These are phyloP conservation scores for Malurus melanocephalus DNA, from an alignment of 2,113 vertebrate genomes.

Conservation along the genomic window DNA sequence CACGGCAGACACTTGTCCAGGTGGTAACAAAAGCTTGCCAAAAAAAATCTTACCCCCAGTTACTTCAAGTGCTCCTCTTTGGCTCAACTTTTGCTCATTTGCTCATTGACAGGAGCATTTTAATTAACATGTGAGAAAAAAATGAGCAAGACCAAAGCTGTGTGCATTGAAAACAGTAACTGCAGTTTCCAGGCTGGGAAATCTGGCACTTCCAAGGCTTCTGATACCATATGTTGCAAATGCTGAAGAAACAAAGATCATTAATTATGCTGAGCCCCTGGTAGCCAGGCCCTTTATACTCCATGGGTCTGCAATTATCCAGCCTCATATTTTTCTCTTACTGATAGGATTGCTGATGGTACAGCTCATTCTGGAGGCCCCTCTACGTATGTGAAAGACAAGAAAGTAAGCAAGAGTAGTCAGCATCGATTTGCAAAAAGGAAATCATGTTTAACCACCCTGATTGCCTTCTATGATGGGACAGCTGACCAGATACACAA, in stretches of 20 bases:
- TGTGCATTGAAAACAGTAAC: background rate
- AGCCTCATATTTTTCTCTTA: background rate
- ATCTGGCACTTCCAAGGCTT: background rate
- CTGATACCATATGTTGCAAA: background rate
- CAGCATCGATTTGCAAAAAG: background rate
- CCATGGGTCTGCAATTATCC: background rate
- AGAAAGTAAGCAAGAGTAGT: background rate
- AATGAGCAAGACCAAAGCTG: conserved; percentile 31
- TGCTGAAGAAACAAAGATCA: background rate
- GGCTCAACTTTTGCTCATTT: background rate
- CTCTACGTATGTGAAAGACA: background rate
- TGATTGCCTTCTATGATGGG: background rate
- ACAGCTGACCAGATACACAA: background rate
- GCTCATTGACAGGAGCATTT: background rate
- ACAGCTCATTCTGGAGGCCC: background rate
- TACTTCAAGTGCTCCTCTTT: background rate
- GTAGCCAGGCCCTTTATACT: background rate
- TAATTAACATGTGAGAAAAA: background rate
- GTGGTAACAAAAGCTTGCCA: background rate
- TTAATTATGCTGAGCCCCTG: background rate
- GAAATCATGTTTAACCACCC: background rate
- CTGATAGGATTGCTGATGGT: background rate
- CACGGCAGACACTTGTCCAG: background rate
- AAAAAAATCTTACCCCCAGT: background rate
- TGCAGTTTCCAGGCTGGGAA: background rate